phyloP scores from a whole-genome alignment of 2,797 vertebrate genomes.

The Enteromius argenteus region DNA sequence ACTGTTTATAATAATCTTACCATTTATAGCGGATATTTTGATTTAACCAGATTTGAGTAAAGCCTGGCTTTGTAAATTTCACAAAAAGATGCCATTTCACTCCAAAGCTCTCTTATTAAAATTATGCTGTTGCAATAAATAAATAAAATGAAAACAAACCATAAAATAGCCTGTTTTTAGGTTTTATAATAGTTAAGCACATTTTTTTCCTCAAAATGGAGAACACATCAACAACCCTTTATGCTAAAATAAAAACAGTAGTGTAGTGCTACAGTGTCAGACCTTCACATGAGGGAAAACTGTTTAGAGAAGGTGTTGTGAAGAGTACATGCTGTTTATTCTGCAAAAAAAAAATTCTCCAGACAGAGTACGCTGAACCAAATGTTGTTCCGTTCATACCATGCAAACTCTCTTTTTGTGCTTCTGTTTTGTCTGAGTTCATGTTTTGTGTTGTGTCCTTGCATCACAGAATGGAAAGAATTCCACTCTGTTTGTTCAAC shows the following conservation, averaged over 20 bases:
- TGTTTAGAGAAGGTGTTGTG: constrained; percentile 22
- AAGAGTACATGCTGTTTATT: constrained; percentile 15
- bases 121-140: neutral
- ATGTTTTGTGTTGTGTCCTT: neutral
- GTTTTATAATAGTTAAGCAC: neutral
- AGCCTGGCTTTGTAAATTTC: neutral
- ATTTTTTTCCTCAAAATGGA: neutral
- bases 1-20: neutral
- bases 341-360: neutral
- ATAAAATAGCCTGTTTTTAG: neutral
- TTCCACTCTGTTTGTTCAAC: constrained; percentile 6
- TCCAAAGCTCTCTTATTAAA: neutral
- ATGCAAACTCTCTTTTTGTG: constrained; percentile 19
- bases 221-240: neutral
- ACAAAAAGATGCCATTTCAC: neutral
- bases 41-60: neutral
- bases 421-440: constrained; percentile 31
- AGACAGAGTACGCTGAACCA: neutral
- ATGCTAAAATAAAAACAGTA: neutral
- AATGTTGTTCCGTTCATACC: neutral
- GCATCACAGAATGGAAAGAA: constrained; percentile 19
- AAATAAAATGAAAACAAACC: neutral
- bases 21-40: neutral
- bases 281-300: too few species aligned
- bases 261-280: too few species aligned